Evolutionary conservation across 2,113 vertebrate species (phyloP), one percentile per base, ranked within the genome.

Genomic region (Mobula hypostoma): DNA sequence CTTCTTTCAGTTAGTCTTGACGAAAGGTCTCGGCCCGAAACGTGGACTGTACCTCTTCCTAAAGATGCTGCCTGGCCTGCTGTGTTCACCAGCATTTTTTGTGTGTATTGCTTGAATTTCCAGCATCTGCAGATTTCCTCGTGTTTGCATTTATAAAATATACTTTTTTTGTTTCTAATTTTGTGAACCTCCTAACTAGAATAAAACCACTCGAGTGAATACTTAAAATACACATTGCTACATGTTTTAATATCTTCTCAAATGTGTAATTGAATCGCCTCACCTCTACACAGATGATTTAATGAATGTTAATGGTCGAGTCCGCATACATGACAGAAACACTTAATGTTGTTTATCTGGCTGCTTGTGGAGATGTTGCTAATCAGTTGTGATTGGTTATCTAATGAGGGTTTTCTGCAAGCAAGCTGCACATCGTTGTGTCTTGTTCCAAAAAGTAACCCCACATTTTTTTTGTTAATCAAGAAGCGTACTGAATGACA

Each of bases 251-350:
- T 68, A 66, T 68, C 85, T 66, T 90, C 66, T 66, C 5, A n/a
- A 66, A 90, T 15, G 5, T 14, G 61, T 90, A n/a, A 66, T 32
- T 66, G 29, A 90, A 90, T 66, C 61, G n/a, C 85, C 61, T 90
- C 85, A n/a, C 15, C 27, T 19, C 85, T 66, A 32, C 61, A 7
- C 40, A 32, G 85, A 90, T 90, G n/a, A 90, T 90, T 90, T 66
- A 90, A 90, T 90, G 63, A 90, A 32, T 7, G 29, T 66, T 90
- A 90, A 68, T 90, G 61, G 85, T 6, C 61, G 66, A 66, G 85
- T 90, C 85, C 66, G 61, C 85, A 90, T 90, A 68, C 85, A 90
- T 90, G 83, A 87, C 83, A 61, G 83, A 61, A 87, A 87, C 83
- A 87, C 83, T 87, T 87, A 87, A 87, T n/a, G 56, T 27, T 87